Conservation (phyloP, 1,140 invertebrate genomes). For the Holotrichia oblita region DNA sequence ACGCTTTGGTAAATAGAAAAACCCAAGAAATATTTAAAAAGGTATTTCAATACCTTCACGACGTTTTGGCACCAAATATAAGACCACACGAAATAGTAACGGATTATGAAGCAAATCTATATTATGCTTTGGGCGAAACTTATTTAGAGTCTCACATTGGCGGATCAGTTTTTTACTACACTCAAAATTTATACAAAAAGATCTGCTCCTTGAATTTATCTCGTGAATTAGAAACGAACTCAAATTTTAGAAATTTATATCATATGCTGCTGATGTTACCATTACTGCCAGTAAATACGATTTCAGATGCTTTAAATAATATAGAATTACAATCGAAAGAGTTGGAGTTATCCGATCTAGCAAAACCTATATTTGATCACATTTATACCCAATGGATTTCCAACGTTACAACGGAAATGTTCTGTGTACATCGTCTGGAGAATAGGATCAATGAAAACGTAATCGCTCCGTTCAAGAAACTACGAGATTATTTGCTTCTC, state of each 20-base stretch:
- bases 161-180: conserved; percentile 56
- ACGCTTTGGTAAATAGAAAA: conserved; percentile 53
- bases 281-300: conserved; percentile 56
- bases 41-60: conserved; percentile 52
- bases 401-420: conserved; percentile 55
- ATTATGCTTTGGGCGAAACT: conserved; percentile 54
- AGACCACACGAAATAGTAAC: conserved; percentile 56
- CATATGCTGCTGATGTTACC: conserved; percentile 57
- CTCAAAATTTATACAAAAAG: conserved; percentile 57
- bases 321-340: conserved; percentile 53
- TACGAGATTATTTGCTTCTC: conserved; percentile 52
- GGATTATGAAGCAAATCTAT: conserved; percentile 55
- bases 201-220: conserved; percentile 53
- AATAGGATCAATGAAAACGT: conserved; percentile 58
- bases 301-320: conserved; percentile 52
- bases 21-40: conserved; percentile 53
- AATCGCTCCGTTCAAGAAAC: conserved; percentile 55
- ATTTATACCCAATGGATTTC: conserved; percentile 53
- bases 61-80: conserved; percentile 51
- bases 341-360: conserved; percentile 45
- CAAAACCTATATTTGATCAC: conserved; percentile 50
- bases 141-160: conserved; percentile 56
- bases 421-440: conserved; percentile 55
- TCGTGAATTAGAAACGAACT: conserved; percentile 53
- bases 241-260: conserved; percentile 54